Conservation (phyloP, 2,888 invertebrate species). For the Melanostoma scalare region DNA sequence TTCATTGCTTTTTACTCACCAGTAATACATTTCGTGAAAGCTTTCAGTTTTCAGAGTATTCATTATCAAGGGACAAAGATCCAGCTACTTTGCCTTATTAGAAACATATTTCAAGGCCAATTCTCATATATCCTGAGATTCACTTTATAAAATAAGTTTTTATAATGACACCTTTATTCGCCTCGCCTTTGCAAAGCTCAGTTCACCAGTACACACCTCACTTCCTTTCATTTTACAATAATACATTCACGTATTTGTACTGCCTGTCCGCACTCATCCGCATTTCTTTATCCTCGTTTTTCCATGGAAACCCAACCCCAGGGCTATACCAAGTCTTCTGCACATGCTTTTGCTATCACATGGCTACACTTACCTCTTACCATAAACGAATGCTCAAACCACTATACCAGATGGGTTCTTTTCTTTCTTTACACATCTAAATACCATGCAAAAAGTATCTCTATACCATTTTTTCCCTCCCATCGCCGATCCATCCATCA, state of each 20-base stretch:
- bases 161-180: too few species aligned
- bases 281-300: constrained; percentile 66
- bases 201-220: constrained; percentile 11
- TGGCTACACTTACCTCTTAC: constrained; percentile 58
- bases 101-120: too few species aligned
- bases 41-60: too few species aligned
- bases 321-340: constrained; percentile 55
- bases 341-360: constrained; percentile 58
- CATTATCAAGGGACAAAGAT: too few species aligned
- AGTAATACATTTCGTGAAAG: too few species aligned
- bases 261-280: constrained; percentile 55
- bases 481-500: constrained; percentile 47
- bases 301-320: constrained; percentile 69
- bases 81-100: too few species aligned
- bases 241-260: constrained; percentile 55
- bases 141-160: too few species aligned
- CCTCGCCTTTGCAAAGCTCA: constrained; percentile 46
- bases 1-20: too few species aligned
- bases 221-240: constrained; percentile 67
- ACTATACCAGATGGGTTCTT: constrained; percentile 58
- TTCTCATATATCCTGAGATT: too few species aligned
- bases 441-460: constrained; percentile 53
- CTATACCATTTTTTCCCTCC: constrained; percentile 21
- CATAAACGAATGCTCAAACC: constrained; percentile 57
- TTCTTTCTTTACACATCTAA: constrained; percentile 11